phyloP scores from a whole-genome alignment of 2,113 vertebrate genomes.

The Mobula hypostoma region DNA sequence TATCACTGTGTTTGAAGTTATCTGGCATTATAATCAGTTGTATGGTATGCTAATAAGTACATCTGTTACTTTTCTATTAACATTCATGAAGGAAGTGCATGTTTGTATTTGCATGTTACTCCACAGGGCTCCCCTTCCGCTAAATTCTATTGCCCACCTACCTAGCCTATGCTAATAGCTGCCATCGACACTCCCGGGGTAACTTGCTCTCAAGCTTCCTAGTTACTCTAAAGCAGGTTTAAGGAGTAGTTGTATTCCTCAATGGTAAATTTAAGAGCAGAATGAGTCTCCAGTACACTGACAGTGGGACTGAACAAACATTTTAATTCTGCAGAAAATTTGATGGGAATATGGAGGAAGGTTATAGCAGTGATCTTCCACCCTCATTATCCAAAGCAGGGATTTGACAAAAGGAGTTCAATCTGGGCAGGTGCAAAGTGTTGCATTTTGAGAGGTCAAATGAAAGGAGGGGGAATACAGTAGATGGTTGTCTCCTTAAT shows the following conservation, averaged over 20 bases:
- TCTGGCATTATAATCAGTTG: neutral
- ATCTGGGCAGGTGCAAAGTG: too few species aligned
- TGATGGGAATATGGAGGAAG: too few species aligned
- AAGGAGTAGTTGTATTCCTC: neutral
- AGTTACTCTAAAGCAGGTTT: too few species aligned
- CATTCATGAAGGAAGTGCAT: neutral
- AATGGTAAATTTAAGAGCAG: neutral
- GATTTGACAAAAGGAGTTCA: too few species aligned
- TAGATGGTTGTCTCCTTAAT: too few species aligned
- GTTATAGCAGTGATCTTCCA: too few species aligned
- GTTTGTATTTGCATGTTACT: neutral
- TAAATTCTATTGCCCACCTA: too few species aligned
- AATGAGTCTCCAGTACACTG: too few species aligned
- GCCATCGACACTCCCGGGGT: neutral
- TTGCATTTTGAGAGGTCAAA: too few species aligned
- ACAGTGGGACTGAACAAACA: neutral
- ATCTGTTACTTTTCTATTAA: neutral
- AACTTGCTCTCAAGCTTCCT: neutral
- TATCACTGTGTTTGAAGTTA: neutral
- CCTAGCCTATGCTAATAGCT: neutral
- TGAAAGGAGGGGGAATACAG: too few species aligned
- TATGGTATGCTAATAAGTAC: neutral
- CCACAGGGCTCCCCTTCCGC: neutral
- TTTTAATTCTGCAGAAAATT: neutral
- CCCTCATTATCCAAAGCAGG: too few species aligned